Evolutionary conservation across 2,113 vertebrate species (phyloP), one percentile per base, ranked within the genome.

Genomic region (Rhinoderma darwinii): DNA sequence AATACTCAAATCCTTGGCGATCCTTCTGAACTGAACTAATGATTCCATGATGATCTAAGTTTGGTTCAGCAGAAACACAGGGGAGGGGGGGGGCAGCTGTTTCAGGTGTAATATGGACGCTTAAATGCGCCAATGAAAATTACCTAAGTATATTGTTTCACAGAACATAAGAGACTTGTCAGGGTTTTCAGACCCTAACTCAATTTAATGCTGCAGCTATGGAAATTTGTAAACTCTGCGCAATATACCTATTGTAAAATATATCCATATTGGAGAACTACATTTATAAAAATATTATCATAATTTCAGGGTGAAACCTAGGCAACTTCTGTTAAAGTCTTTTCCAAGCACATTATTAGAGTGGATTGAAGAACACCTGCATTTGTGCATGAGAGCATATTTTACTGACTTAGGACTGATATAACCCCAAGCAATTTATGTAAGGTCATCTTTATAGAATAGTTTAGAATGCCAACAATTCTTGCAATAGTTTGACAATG

Each of bases 351-450:
- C 66, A 63, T 30, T 63, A 63, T 82, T 82, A 27, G 20, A 20
- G n/a, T 39, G 6, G 8, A 44, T 20, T 82, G n/a, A 83, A 68
- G 82, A 72, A 83, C 82, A 83, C 27, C 44, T 72, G 82, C 50
- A 66, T 83, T 25, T 41, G 32, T 54, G 10, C 35, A 51, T n/a
- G 27, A 25, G 18, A 54, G 41, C 43, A 84, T 54, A 84, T 74
- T 73, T 73, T 32, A 50, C 25, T 70, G 37, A 18, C 7, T 22
- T 73, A 37, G 47, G 54, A 74, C 30, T 74, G 9, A 74, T 56
- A 54, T 84, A 30, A 32, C 82, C 27, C 12, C 20, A 18, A 84
- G 63, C 37, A 35, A 72, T 47, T 68, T 68, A 68, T 70, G 43
- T 72, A 83, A 83, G 66, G 43, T 73, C 66, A 73, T 73, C 22